Evolutionary conservation across 2,113 vertebrate genomes (phyloP), one percentile per base, ranked within the genome.

Genomic region (Oriolus oriolus): DNA sequence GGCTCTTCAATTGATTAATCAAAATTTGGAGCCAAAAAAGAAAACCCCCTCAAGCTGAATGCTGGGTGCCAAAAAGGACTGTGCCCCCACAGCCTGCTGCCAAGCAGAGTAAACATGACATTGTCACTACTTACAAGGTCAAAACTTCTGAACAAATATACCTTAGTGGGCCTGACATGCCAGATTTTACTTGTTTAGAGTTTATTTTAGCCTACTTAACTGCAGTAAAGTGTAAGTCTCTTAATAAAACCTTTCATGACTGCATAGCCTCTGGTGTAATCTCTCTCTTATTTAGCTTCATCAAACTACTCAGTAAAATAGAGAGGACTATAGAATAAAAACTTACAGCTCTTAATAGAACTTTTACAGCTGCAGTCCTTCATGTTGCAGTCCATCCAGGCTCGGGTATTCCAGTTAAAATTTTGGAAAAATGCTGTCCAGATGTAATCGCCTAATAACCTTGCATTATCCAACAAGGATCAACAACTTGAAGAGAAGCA

Each of bases 41-140:
- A 65, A 41, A 28, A 0, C 0, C 2, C 6, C 7, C 13, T 61
- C 17, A 70, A 42, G 12, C 20, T 73, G 13, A 28, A 11, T 26
- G 3, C 11, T 57, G 19, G 3, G 7, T 16, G 6, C 14, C 24
- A 63, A 44, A 66, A 59, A 37, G 1, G 18, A 8, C 22, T 35
- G 10, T 8, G 13, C 39, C 30, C n/a, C 37, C 9, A 3, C 15
- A 53, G 28, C 16, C 39, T 61, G 28, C 27, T 80, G 47, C 28
- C 49, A 63, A 66, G 42, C 13, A n/a, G 14, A 63, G 24, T 42
- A 82, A 88, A 41, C 5, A 27, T 7, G 27, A 6, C 13, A 52
- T 35, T 84, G 28, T 30, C 37, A 31, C 52, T 59, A 41, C 22
- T n/a, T 45, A 41, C 2, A 52, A 22, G 24, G 20, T 15, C 30